Base-by-base conservation (phyloP, 2,113 vertebrate genomes). In the Syrmaticus mikado region DNA sequence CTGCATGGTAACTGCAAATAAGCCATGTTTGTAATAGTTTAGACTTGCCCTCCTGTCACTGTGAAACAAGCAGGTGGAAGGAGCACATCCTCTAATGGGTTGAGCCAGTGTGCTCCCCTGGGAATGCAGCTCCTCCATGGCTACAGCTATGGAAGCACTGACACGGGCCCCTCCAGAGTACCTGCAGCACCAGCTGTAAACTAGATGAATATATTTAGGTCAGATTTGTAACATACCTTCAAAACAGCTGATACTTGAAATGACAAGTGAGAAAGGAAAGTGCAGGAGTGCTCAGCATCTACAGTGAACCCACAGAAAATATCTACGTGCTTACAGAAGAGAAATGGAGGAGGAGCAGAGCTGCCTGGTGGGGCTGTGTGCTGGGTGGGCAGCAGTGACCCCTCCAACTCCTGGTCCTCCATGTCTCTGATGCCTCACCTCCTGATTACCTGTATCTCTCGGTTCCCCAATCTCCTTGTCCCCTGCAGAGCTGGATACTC, bases 101-200 rank as follows among this genome's bases (percentile, higher is more conserved):
- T 3, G 36, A 88, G 58, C 5, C 0, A 11, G 15, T 15, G 46
- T 45, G n/a, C 24, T 91, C 22, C 22, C 46, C 57, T 15, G 20
- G 25, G 40, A 85, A 80, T 74, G 53, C 25, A 34, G 60, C 36
- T 80, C 17, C 12, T 76, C 82, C 53, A 57, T 36, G 76, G 36
- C n/a, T 70, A 0, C 3, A 58, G 52, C 50, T 10, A 6, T 24
- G 85, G 30, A 17, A 89, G 89, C 68, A 17, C 46, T 73, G 71
- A 66, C 62, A 28, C 34, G 41, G 12, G 5, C 1, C 41, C 64
- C 50, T 73, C 67, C 78, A n/a, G 41, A 1, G 0, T 15, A 21
- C 53, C 87, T 72, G 55, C 36, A 71, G 66, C 79, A 85, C 19
- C 55, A 68, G 36, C 14, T 22, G 14, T 18, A n/a, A 89, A n/a